Evolutionary conservation across 2,888 invertebrate genomes (phyloP), one percentile per base, ranked within the genome.

Genomic region (Cylindroiulus punctatus): DNA sequence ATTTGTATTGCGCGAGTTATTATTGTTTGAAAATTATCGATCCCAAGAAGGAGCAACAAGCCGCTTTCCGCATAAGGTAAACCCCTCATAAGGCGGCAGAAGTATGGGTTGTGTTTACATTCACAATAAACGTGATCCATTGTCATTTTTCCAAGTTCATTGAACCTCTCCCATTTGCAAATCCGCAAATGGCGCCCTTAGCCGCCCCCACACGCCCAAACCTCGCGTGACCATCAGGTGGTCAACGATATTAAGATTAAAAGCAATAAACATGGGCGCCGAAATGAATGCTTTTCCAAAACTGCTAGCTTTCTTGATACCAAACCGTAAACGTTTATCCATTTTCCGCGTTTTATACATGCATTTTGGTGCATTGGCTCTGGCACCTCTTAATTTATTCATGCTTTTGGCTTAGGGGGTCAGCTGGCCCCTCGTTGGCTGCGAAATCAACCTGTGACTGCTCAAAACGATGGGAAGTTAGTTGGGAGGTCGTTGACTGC

Each of bases 61-160:
- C 4, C 22, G 57, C 22, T 22, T n/a, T 22, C 17, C 57, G n/a
- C 22, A 57, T 7, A 57, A 57, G 22, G 52, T 7, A 4, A 19
- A 14, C 52, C 22, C 22, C 40, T 40, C 4, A 40, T 8, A 22
- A 22, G 17, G 12, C 47, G 5, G 5, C 5, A 57, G 10, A 57
- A 22, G 5, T 19, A 4, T 52, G 17, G 19, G 19, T 52, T 14
- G 52, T 14, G 17, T 10, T 22, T 57, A 22, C 57, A 57, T 57
- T 57, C 22, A 17, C 57, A n/a, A 57, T 57, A 57, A 57, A 57
- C 57, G 10, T 22, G n/a, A 57, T 22, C n/a, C 22, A 22, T 57
- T 57, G 57, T 57, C 57, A 22, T 57, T 57, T 57, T 57, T 57
- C 57, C 57, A 57, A 57, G 57, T 57, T 57, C 57, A 57, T 17